Evolutionary conservation across 2,797 vertebrate genomes (phyloP), one percentile per base, ranked within the genome.

Genomic region (Psittacula derbiana): DNA sequence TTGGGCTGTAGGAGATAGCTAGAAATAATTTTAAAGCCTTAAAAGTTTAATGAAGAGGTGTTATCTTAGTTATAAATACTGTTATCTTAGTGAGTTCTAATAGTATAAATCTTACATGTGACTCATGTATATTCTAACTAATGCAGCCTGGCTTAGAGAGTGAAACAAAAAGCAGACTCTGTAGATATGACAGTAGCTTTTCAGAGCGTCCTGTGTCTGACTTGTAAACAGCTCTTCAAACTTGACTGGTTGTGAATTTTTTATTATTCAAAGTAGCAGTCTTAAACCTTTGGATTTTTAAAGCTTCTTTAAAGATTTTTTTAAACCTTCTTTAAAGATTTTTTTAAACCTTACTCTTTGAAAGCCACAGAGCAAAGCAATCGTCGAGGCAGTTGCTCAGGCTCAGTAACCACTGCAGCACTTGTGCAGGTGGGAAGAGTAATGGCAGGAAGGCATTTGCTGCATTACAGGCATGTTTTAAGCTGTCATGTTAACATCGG

Each of bases 371-470:
- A 16, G 49, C 10, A 49, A 46, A 80, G 67, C 30, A 6, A 9
- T 3, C 1, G 7, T n/a, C 23, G 64, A 58, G 65, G 53, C 81
- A 24, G 47, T 50, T 0, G 0, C 6, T 36, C 11, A 1, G 60
- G 36, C 40, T 66, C 10, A 1, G 53, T 58, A 33, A 19, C 36
- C 36, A 0, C 79, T 20, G 52, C 55, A 30, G 50, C 12, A 0
- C 12, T 12, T 33, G 41, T 50, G 87, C 64, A 25, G 44, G 20
- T 43, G 60, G 38, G 31, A 80, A 10, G 64, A 40, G 33, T 8
- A 17, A 8, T 7, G 36, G 40, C 85, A 53, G 72, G 49, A 69
- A 43, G 38, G 74, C 4, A 1, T 53, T 66, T 0, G 1, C 69
- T 16, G 50, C 1, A 3, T 47, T 78, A 7, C n/a, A 2, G 49